Evolutionary conservation across 2,797 vertebrate species (phyloP), one percentile per base, ranked within the genome.

Genomic region (Echeneis naucrates): DNA sequence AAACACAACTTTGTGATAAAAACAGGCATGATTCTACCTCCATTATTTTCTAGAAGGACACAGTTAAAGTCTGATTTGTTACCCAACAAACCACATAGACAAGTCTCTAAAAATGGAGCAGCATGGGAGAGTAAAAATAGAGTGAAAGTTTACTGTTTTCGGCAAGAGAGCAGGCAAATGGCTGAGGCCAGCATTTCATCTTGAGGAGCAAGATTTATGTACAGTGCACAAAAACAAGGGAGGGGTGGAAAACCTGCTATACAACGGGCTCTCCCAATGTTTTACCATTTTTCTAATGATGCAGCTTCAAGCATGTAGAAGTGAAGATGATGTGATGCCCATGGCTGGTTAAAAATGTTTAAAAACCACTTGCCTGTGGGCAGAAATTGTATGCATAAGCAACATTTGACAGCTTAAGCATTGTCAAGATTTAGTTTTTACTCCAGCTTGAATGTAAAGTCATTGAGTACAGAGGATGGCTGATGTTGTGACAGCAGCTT

Each of bases 61-160:
- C 52, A 72, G 45, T 62, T 71, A 42, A 55, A 70, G 55, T 56
- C 56, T 72, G 72, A 89, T 86, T 81, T 82, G 86, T 65, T 37
- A 55, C 52, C 64, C 73, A 62, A 58, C 69, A 84, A 87, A 78
- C 64, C 78, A 75, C 33, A 14, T 45, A 72, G 75, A 80, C 61
- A 53, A 68, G 45, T 51, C 70, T 84, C 65, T 78, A 79, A 87
- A 85, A 81, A 58, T 75, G 38, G 67, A 82, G 50, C 78, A 58
- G 59, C 64, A 40, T 27, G 6, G 5, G 24, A 76, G 77, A 58
- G 54, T 86, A 80, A 86, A 88, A 87, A 88, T 79, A 89, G 81
- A 80, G 71, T 17, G 2, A 82, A 81, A 68, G 58, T 82, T 79
- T 48, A 59, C 67, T 80, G 77, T 86, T 87, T 84, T 68, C 68